Percentiles rank a stretch among this genome's conserved stretches.
Conservation (phyloP, 2,113 vertebrate species). For the Rhinichthys klamathensis region DNA sequence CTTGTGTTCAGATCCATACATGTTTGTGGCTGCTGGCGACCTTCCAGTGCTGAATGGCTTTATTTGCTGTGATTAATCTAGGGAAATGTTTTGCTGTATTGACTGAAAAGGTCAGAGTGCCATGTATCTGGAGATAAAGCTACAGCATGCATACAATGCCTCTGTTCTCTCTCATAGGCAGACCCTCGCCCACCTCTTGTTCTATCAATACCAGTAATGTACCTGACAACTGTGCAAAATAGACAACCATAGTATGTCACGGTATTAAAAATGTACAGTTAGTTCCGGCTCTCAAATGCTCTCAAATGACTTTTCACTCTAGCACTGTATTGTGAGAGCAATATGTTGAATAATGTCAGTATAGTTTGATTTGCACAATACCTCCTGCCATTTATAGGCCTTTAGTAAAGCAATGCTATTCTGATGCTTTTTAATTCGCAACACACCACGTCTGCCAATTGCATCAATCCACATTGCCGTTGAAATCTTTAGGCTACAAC, state of each 20-base stretch:
- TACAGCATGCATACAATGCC: conserved; percentile 65
- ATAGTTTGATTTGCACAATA: too few species aligned
- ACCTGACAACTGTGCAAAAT: not conserved
- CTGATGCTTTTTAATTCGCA: too few species aligned
- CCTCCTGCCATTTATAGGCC: too few species aligned
- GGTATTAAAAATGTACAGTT: not conserved
- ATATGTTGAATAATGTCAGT: too few species aligned
- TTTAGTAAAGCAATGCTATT: too few species aligned
- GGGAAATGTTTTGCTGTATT: conserved; percentile 61
- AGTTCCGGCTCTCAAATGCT: not conserved
- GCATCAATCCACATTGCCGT: too few species aligned
- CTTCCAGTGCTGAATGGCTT: conserved; percentile 61
- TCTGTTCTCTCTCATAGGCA: conserved; percentile 56
- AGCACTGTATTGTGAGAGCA: not conserved
- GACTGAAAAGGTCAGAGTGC: conserved; percentile 68
- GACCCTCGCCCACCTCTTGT: not conserved
- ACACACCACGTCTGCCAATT: too few species aligned
- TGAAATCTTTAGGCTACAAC: too few species aligned
- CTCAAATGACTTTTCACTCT: not conserved
- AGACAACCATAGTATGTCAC: not conserved
- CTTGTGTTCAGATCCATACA: conserved; percentile 75
- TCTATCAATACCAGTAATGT: conserved; percentile 20
- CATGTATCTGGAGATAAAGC: conserved; percentile 68
- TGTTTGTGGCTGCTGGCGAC: conserved; percentile 63
- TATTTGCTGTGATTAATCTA: conserved; percentile 64